Conservation (phyloP, 2,113 vertebrate species). For the Chaenocephalus aceratus region DNA sequence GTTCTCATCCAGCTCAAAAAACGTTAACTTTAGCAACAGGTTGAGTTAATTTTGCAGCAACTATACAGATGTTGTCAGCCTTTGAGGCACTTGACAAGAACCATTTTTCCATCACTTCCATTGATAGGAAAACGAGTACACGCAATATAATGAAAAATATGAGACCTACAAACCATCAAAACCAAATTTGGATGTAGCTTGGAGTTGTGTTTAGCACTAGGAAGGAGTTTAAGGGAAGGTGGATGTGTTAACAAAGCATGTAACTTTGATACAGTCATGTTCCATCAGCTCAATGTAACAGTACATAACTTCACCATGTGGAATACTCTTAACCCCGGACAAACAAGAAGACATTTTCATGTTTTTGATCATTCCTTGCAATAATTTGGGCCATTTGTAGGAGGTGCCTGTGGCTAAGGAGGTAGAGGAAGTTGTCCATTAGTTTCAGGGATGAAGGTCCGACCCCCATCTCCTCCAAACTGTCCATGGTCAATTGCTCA, state of each 20-base stretch:
- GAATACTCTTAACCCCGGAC: not conserved
- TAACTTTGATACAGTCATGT: not conserved
- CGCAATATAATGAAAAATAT: not conserved
- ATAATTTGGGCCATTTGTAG: too few species aligned
- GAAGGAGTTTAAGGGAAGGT: not conserved
- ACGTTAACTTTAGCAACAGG: not conserved
- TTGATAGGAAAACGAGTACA: not conserved
- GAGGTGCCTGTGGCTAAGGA: too few species aligned
- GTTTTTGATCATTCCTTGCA: too few species aligned
- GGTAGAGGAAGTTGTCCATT: too few species aligned
- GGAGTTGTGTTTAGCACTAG: not conserved
- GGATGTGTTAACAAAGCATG: not conserved
- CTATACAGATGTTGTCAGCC: not conserved
- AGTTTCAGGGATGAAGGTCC: too few species aligned
- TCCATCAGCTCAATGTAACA: not conserved
- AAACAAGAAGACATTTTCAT: too few species aligned
- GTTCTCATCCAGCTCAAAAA: not conserved
- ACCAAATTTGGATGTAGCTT: not conserved
- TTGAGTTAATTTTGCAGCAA: not conserved
- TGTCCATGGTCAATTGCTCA: too few species aligned
- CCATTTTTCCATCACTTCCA: slow-evolving; percentile 1
- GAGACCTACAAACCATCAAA: not conserved
- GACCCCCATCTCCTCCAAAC: too few species aligned
- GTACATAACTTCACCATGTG: not conserved
- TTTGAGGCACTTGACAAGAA: not conserved